A percentile compares a stretch with the other conserved stretches of the same genome.
Evolutionary conservation across 2,113 vertebrate genomes (phyloP).

Genomic region (Hydropotes inermis): DNA sequence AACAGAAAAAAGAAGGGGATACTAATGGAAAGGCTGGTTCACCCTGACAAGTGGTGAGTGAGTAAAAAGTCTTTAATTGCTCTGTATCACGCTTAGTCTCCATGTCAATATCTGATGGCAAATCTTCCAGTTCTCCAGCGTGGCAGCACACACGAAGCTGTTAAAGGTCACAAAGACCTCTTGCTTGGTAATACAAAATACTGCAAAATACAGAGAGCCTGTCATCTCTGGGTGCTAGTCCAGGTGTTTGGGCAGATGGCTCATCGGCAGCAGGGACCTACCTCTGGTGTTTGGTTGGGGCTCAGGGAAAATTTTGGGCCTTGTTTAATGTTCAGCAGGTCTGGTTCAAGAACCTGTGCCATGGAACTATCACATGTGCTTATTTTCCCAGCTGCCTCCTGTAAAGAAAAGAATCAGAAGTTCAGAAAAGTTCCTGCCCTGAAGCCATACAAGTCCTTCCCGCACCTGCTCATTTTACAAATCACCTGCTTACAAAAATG

Average conservation of each 20-base stretch:
- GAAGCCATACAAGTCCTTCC: not conserved
- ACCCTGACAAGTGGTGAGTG: not conserved
- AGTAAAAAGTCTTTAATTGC: not conserved
- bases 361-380: slow-evolving; percentile 5
- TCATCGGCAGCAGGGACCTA: slow-evolving; percentile 46
- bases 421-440: not conserved
- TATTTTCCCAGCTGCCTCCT: slow-evolving; percentile 68
- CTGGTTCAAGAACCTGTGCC: slow-evolving; percentile 7
- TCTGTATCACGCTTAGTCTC: not conserved
- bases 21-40: not conserved
- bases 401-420: slow-evolving; percentile 10
- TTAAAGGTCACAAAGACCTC: not conserved
- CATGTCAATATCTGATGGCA: not conserved
- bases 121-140: not conserved
- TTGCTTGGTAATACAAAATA: not conserved
- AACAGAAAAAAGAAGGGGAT: not conserved
- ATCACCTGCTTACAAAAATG: not conserved
- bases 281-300: slow-evolving; percentile 15
- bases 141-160: not conserved
- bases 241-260: not conserved
- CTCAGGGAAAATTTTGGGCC: not conserved
- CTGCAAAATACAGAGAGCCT: not conserved
- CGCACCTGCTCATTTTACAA: not conserved
- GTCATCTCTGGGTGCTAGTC: not conserved
- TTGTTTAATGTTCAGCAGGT: not conserved